These are phyloP conservation scores for Apostichopus californicus DNA, from an alignment of 35 echinoderm and acorn worm genomes.

Conservation along the genomic window DNA sequence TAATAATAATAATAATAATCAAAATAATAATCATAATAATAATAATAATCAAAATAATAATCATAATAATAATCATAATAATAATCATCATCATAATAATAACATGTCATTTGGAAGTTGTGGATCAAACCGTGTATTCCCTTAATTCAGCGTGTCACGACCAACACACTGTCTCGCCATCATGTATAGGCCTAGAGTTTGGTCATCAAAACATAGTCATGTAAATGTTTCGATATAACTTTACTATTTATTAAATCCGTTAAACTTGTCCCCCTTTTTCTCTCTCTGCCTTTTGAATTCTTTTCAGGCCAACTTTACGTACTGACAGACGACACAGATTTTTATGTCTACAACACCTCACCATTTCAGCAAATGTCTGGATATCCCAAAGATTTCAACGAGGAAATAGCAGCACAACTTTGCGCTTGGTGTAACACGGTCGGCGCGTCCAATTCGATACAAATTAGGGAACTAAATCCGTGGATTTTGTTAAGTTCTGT, in stretches of 20 bases:
- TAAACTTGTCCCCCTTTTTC: neutral
- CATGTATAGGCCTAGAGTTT: no score
- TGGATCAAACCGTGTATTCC: no score
- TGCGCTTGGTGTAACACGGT: neutral
- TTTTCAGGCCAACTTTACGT: neutral
- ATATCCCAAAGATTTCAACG: conserved; percentile 17
- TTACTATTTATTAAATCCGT: neutral
- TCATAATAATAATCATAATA: no score
- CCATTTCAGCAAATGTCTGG: conserved; percentile 1
- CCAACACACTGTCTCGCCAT: no score
- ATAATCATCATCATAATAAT: neutral
- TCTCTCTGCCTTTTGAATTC: neutral
- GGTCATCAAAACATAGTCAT: no score
- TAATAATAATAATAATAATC: no score
- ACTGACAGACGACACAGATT: neutral
- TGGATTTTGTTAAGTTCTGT: no score
- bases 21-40: no score
- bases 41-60: no score
- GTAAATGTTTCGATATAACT: no score
- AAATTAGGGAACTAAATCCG: no score
- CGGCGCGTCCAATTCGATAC: neutral
- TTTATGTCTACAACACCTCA: neutral
- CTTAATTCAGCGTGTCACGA: no score
- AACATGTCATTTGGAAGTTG: neutral
- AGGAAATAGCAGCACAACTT: neutral